phyloP scores from a whole-genome alignment of 2,113 vertebrate genomes.

The Chauna torquata region DNA sequence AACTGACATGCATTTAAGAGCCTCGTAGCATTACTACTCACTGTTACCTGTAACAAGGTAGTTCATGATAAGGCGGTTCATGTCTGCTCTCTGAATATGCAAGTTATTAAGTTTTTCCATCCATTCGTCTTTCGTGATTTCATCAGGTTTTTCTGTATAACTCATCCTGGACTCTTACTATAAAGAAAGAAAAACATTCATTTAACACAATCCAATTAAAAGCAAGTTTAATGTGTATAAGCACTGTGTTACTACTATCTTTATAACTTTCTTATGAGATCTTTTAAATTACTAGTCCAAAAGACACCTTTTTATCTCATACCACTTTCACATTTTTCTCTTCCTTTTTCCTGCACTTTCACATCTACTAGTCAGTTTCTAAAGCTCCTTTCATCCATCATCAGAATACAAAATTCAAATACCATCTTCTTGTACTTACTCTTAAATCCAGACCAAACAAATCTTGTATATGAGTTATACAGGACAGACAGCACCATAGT shows the following conservation, averaged over 20 bases:
- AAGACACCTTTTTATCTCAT: neutral
- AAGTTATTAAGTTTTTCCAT: slow-evolving; percentile 98
- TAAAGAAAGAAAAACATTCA: neutral
- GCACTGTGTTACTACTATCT: neutral
- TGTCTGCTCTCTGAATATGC: slow-evolving; percentile 97
- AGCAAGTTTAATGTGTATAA: neutral
- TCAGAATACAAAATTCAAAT: neutral
- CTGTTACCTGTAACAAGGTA: slow-evolving; percentile 93
- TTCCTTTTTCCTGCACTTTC: neutral
- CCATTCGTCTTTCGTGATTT: slow-evolving; percentile 98
- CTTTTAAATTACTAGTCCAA: neutral
- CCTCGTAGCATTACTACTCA: neutral
- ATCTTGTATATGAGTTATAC: neutral
- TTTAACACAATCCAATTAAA: neutral
- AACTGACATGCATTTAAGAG: neutral
- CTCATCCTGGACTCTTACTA: slow-evolving; percentile 89
- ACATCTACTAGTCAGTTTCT: neutral
- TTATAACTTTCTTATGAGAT: neutral
- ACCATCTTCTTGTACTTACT: neutral
- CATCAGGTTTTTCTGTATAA: slow-evolving; percentile 96
- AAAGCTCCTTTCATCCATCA: neutral
- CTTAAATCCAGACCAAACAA: neutral
- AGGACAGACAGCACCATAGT: neutral
- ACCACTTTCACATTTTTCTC: neutral
- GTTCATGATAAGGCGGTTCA: slow-evolving; percentile 99